phyloP scores from a whole-genome alignment of 2,113 vertebrate species.

The Rhegmatorhina hoffmannsi region DNA sequence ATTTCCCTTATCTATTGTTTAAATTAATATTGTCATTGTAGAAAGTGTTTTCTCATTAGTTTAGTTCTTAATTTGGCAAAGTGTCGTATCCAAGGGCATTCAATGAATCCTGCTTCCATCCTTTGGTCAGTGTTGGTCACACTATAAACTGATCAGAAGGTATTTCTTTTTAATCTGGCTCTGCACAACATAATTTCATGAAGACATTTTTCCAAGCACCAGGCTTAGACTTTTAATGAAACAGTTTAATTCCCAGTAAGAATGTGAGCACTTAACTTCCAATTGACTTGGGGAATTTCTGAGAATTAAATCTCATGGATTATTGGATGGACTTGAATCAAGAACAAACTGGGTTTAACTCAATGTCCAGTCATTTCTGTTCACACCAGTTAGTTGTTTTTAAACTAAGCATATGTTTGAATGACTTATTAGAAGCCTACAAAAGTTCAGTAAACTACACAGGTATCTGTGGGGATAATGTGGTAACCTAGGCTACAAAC shows the following conservation, averaged over 20 bases:
- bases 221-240: not conserved
- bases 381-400: not conserved
- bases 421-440: not conserved
- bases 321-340: not conserved
- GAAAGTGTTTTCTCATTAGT: not conserved
- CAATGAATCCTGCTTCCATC: not conserved
- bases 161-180: not conserved
- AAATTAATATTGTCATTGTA: not conserved
- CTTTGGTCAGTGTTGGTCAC: not conserved
- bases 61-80: not conserved
- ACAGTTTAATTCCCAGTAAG: not conserved
- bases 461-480: not conserved
- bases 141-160: not conserved
- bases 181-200: not conserved
- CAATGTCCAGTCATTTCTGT: not conserved
- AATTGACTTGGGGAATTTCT: not conserved
- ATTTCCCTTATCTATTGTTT: not conserved
- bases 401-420: not conserved
- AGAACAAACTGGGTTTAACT: not conserved
- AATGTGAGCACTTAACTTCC: not conserved
- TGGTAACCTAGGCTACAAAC: not conserved
- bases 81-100: not conserved
- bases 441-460: not conserved
- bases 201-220: not conserved
- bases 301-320: not conserved